Evolutionary conservation across 2,113 vertebrate species (phyloP).

Genomic region (Thalassoma bifasciatum): DNA sequence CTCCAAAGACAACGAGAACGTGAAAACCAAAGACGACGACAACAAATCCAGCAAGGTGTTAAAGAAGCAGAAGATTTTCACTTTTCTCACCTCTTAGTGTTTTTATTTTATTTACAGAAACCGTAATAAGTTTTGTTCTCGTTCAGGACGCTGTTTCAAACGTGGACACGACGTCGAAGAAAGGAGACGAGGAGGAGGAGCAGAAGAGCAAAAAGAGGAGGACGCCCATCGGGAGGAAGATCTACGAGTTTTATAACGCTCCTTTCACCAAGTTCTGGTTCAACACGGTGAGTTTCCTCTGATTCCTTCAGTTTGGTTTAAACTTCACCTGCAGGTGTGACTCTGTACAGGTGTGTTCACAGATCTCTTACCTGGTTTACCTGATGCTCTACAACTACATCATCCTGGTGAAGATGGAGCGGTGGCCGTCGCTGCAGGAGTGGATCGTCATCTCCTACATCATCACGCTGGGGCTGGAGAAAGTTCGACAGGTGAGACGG

Average conservation of each 20-base stretch:
- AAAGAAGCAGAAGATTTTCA: neutral
- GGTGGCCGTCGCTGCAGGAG: conserved; percentile 94
- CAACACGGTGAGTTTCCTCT: conserved; percentile 87
- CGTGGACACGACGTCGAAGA: conserved; percentile 85
- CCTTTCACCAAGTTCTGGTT: conserved; percentile 99
- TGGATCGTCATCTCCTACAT: conserved; percentile 98
- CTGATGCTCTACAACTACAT: conserved; percentile 96
- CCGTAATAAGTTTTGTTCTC: too few species aligned
- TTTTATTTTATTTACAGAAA: too few species aligned
- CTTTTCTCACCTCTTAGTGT: rapidly evolving
- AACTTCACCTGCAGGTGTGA: too few species aligned
- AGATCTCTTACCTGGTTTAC: conserved; percentile 95
- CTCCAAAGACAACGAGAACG: conserved; percentile 83
- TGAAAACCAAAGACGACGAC: conserved; percentile 91
- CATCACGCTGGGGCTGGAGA: conserved; percentile 93
- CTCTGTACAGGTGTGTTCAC: neutral
- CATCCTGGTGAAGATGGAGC: conserved; percentile 97
- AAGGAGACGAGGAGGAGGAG: conserved; percentile 92
- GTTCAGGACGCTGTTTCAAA: conserved; percentile 86
- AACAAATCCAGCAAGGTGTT: conserved; percentile 82
- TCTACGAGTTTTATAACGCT: conserved; percentile 97
- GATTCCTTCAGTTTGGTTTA: neutral
- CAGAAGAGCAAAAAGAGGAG: conserved; percentile 84
- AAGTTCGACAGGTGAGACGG: conserved; percentile 95
- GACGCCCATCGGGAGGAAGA: conserved; percentile 91